A percentile compares a stretch with the other conserved stretches of the same genome.
These are phyloP conservation scores for Macroramphosus scolopax DNA, from an alignment of 2,797 vertebrate species.

Conservation along the genomic window DNA sequence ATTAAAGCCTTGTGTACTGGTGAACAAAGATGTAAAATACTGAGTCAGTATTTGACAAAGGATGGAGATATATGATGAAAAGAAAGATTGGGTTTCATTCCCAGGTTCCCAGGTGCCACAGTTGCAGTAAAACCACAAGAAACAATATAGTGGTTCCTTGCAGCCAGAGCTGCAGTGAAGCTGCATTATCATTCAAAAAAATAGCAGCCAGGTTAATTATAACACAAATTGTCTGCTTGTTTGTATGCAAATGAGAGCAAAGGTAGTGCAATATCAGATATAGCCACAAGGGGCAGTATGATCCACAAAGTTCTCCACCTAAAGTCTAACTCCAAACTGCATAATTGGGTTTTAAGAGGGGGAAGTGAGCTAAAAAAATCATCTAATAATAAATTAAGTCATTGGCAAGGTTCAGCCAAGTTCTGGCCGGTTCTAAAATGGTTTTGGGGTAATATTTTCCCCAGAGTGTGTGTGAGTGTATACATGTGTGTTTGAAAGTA, in stretches of 20 bases:
- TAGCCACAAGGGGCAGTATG: constrained; percentile 75
- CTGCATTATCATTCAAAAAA: background rate
- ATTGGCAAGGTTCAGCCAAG: background rate
- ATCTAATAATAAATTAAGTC: constrained; percentile 23
- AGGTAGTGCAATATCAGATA: constrained; percentile 37
- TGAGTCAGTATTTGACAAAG: background rate
- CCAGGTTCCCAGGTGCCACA: background rate
- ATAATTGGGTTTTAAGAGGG: constrained; percentile 52
- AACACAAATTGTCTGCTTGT: constrained; percentile 24
- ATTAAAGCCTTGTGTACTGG: background rate
- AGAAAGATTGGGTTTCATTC: background rate
- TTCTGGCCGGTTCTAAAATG: constrained; percentile 17
- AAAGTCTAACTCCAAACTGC: constrained; percentile 40
- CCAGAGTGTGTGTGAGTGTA: constrained; percentile 55
- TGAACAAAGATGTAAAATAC: background rate
- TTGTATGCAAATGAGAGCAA: constrained; percentile 53
- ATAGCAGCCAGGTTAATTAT: constrained; percentile 12
- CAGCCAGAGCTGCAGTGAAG: background rate
- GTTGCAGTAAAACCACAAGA: background rate
- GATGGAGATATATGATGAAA: constrained; percentile 1
- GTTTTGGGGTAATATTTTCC: constrained; percentile 39
- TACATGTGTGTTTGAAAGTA: constrained; percentile 69
- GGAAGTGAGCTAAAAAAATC: constrained; percentile 33
- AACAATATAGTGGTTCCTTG: constrained; percentile 8
- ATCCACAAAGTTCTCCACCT: constrained; percentile 78